Conservation (phyloP, 2,113 vertebrate species). For the Corapipo altera region DNA sequence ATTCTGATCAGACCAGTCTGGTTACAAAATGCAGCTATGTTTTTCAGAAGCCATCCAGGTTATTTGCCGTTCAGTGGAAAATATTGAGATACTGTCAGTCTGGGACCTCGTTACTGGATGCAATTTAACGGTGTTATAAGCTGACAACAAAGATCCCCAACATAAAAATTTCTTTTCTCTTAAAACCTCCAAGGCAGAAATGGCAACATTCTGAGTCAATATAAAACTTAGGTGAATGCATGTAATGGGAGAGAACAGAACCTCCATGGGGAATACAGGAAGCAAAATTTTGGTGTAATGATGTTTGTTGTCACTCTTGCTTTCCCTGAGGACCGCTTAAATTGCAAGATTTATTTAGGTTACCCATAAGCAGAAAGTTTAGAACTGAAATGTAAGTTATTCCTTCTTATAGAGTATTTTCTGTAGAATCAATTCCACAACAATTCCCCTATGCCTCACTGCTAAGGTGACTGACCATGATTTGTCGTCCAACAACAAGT, state of each 20-base stretch:
- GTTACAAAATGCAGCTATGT: background rate
- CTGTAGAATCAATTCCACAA: background rate
- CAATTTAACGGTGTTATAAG: background rate
- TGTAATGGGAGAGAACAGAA: background rate
- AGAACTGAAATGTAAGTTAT: background rate
- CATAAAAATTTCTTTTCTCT: background rate
- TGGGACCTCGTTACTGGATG: background rate
- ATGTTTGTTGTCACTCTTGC: background rate
- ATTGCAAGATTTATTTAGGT: background rate
- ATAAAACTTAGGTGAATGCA: background rate
- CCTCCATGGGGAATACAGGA: accelerated
- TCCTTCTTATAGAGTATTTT: background rate
- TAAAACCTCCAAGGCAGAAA: background rate
- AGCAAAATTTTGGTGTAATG: background rate
- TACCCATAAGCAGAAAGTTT: background rate
- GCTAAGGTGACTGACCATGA: background rate
- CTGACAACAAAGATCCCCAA: background rate
- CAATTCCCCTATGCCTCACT: background rate
- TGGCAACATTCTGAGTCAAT: background rate
- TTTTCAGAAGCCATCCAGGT: background rate
- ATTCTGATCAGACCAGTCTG: background rate
- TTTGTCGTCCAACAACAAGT: background rate
- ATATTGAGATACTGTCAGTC: background rate
- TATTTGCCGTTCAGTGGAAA: background rate
- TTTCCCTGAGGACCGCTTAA: background rate